A percentile compares a stretch with the other conserved stretches of the same genome.
These are phyloP conservation scores for Phoxinus dragarum DNA, from an alignment of 2,797 vertebrate species.

Conservation along the genomic window DNA sequence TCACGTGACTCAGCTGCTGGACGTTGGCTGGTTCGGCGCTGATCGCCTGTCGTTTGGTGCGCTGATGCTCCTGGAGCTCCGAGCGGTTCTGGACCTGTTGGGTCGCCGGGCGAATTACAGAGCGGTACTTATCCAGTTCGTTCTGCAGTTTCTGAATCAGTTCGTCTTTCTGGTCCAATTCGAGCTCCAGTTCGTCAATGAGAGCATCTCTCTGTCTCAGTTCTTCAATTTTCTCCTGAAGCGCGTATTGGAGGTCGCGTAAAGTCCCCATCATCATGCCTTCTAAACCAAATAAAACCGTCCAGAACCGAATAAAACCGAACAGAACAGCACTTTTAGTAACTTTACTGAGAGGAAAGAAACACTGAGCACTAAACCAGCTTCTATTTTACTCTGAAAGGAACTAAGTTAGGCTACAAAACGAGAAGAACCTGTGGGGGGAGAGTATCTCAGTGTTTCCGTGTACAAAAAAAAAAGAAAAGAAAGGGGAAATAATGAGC, in stretches of 20 bases:
- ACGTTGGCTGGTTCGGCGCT: conserved; percentile 94
- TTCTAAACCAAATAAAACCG: background rate
- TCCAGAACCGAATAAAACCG: background rate
- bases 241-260: conserved; percentile 93
- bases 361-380: background rate
- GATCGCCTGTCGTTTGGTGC: conserved; percentile 95
- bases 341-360: conserved; percentile 2
- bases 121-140: conserved; percentile 97
- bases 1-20: conserved; percentile 92
- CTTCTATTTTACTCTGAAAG: background rate
- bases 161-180: conserved; percentile 97
- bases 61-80: conserved; percentile 87
- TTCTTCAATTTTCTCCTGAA: conserved; percentile 98
- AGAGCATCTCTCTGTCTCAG: conserved; percentile 93
- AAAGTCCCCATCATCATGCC: conserved; percentile 86
- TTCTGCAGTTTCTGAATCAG: conserved; percentile 96
- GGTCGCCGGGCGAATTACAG: conserved; percentile 91
- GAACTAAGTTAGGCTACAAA: background rate
- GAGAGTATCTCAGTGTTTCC: background rate
- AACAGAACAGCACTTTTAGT: conserved; percentile 1
- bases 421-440: background rate
- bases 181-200: conserved; percentile 96
- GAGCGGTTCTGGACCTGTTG: conserved; percentile 88
- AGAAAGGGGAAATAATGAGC: background rate
- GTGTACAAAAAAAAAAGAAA: background rate